Evolutionary conservation across 2,113 vertebrate species (phyloP).

Genomic region (Prunella fulvescens): DNA sequence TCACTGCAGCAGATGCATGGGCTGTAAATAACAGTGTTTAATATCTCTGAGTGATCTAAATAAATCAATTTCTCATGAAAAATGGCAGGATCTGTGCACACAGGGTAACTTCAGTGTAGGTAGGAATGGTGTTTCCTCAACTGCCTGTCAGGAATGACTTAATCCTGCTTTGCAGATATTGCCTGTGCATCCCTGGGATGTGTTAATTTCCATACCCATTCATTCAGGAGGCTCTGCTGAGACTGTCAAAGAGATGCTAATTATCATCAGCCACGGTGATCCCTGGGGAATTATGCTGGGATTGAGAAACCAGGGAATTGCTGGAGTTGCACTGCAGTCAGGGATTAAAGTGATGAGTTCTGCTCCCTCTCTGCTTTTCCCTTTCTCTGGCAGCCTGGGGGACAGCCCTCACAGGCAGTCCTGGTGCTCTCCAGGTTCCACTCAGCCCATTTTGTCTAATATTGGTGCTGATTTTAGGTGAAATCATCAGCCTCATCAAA

Average conservation of each 20-base stretch:
- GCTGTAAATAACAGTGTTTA: neutral
- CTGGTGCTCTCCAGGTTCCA: neutral
- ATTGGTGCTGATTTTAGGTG: neutral
- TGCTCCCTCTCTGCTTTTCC: neutral
- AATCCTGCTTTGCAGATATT: neutral
- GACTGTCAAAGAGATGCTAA: slow-evolving; percentile 25
- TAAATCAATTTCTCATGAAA: neutral
- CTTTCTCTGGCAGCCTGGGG: neutral
- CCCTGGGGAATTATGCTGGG: neutral
- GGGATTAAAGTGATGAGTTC: neutral
- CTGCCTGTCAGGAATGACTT: slow-evolving; percentile 12
- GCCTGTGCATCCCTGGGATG: neutral
- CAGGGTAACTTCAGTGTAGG: neutral
- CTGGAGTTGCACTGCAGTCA: neutral
- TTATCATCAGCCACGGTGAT: neutral
- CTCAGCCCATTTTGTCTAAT: neutral
- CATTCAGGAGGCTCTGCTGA: neutral
- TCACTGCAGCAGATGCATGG: neutral
- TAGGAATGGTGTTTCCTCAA: neutral
- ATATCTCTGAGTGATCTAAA: neutral
- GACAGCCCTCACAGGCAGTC: neutral
- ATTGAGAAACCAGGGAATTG: neutral
- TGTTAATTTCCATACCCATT: slow-evolving; percentile 6
- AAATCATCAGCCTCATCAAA: neutral
- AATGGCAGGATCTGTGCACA: neutral